Evolutionary conservation across 1,140 invertebrate genomes (phyloP), one percentile per base, ranked within the genome.

Genomic region (Pemphigus obesinymphae): DNA sequence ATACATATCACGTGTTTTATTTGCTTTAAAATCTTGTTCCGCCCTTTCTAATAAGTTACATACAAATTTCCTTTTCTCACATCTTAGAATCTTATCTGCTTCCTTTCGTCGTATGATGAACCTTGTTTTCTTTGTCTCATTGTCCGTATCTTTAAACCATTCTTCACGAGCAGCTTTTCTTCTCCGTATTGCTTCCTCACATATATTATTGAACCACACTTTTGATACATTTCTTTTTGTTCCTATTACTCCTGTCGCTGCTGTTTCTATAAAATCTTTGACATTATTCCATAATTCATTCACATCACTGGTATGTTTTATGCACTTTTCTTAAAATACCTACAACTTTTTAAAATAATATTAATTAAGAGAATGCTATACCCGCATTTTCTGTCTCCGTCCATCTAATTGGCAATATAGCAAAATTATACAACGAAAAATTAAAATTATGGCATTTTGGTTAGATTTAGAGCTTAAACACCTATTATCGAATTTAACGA

Each of bases 141-240:
- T 82, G 68, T 58, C 43, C 37, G 31, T 75, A 55, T 61, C 17
- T 29, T 23, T 70, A 5, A 50, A 29, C 61, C 15, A 70, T 48
- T 26, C 26, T 58, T 80, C 31, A 48, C 50, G 83, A 76, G 23
- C 48, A 43, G 40, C 15, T 45, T 61, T 72, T 75, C 82, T 76
- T 84, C 82, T 45, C n/a, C n/a, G n/a, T n/a, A n/a, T n/a, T n/a
- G 45, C 48, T 31, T 53, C 3, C n/a, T 78, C 55, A 76, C 84
- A 84, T 76, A 82, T 83, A n/a, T 45, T 76, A 76, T 84, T 82
- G 63, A 82, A 83, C 84, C 83, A 83, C 23, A 63, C 76, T 82
- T 81, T 82, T 45, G 82, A 63, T 76, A 45, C 61, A 55, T 72
- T 82, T 82, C 50, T 82, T 45, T 63, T 55, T 63, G 26, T 53